These are phyloP conservation scores for Chelonus formosanus DNA, from an alignment of 2,888 invertebrate species.

Conservation along the genomic window DNA sequence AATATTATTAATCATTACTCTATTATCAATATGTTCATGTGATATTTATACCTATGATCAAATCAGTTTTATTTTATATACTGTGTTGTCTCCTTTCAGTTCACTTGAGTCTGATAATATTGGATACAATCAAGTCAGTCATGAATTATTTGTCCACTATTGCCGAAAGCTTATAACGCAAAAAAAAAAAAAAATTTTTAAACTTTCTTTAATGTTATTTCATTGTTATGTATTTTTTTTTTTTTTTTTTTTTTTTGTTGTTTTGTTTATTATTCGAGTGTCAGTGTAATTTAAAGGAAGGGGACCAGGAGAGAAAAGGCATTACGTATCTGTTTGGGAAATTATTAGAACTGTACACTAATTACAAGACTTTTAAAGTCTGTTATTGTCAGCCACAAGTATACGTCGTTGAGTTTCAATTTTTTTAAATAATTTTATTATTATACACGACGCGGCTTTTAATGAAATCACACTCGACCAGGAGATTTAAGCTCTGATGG, in stretches of 20 bases:
- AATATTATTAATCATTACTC: slow-evolving; percentile 44
- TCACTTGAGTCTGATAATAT: too few relatives aligned
- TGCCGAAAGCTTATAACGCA: too few relatives aligned
- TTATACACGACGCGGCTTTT: slow-evolving; percentile 36
- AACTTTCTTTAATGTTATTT: too few relatives aligned
- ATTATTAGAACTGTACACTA: slow-evolving; percentile 59
- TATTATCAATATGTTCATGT: slow-evolving; percentile 53
- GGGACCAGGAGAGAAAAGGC: too few relatives aligned
- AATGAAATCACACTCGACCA: slow-evolving; percentile 59
- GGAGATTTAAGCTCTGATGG: slow-evolving; percentile 62
- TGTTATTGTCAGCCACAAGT: slow-evolving; percentile 50
- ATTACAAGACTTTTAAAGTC: slow-evolving; percentile 58
- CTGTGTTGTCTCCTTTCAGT: slow-evolving; percentile 38
- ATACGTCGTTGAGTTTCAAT: slow-evolving; percentile 22
- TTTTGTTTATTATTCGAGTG: too few relatives aligned
- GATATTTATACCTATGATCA: slow-evolving; percentile 53
- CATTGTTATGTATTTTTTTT: too few relatives aligned
- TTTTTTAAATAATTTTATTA: slow-evolving; percentile 1
- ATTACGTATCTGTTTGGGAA: slow-evolving; percentile 1
- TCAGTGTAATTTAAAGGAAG: too few relatives aligned
- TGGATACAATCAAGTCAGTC: slow-evolving; percentile 44
- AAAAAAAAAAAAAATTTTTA: too few relatives aligned
- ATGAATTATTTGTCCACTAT: too few relatives aligned
- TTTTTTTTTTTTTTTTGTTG: too few relatives aligned
- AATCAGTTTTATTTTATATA: slow-evolving; percentile 44